phyloP scores from a whole-genome alignment of 2,113 vertebrate genomes.

The Anthoscopus minutus region DNA sequence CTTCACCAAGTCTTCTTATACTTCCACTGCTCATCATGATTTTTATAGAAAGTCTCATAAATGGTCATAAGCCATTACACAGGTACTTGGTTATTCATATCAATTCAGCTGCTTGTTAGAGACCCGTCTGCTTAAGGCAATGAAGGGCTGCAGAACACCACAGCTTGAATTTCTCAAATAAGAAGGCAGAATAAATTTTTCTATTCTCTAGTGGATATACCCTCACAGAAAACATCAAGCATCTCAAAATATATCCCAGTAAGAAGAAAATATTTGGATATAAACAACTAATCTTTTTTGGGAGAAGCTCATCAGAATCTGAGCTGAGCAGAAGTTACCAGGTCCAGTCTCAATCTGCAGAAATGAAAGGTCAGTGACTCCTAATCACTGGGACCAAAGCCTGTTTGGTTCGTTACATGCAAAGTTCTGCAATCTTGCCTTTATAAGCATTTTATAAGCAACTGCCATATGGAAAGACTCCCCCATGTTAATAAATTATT shows the following conservation, averaged over 20 bases:
- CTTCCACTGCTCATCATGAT: background rate
- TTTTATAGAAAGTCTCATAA: background rate
- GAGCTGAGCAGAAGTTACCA: background rate
- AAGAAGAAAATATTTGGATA: background rate
- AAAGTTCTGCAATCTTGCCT: background rate
- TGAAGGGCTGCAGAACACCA: background rate
- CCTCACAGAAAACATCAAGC: background rate
- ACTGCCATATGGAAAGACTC: constrained; percentile 11
- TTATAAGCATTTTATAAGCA: background rate
- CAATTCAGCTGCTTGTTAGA: background rate
- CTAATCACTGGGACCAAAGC: background rate
- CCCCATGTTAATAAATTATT: constrained; percentile 18
- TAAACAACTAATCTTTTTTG: background rate
- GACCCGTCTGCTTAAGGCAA: background rate
- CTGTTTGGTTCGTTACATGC: background rate
- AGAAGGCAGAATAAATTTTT: background rate
- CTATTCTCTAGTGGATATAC: background rate
- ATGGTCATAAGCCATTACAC: constrained; percentile 28
- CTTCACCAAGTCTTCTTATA: background rate
- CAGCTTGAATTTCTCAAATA: background rate
- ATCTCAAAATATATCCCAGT: background rate
- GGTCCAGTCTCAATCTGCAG: background rate
- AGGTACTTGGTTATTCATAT: constrained; percentile 2
- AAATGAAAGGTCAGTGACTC: background rate
- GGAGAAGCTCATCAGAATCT: background rate